These are phyloP conservation scores for Callocephalon fimbriatum DNA, from an alignment of 2,113 vertebrate species.

Conservation along the genomic window DNA sequence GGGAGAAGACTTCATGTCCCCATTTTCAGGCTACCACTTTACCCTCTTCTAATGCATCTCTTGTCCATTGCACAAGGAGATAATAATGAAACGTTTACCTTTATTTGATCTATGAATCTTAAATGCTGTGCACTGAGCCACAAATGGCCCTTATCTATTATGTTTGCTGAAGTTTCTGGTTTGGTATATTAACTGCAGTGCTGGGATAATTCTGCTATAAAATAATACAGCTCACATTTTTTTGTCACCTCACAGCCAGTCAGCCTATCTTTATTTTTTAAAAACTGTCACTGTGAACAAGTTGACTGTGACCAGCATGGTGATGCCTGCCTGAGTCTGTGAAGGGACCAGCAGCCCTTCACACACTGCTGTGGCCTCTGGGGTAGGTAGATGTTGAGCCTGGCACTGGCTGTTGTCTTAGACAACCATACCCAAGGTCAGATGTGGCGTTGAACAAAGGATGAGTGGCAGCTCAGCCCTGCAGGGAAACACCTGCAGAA, in stretches of 20 bases:
- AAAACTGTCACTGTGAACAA: neutral
- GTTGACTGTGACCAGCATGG: neutral
- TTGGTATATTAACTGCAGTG: neutral
- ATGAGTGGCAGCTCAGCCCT: neutral
- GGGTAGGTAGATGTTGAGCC: neutral
- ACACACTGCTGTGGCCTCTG: neutral
- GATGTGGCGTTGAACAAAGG: rapidly evolving
- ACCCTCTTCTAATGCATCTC: neutral
- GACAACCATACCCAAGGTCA: neutral
- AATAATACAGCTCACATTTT: neutral
- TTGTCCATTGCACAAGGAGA: neutral
- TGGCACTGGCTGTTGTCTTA: neutral
- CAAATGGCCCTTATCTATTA: neutral
- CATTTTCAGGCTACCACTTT: neutral
- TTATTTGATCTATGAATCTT: neutral
- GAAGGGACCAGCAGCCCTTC: neutral
- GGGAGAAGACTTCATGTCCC: neutral
- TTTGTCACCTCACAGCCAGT: neutral
- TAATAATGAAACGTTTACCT: neutral
- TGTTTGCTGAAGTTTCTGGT: neutral
- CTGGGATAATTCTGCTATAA: neutral
- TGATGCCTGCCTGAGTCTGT: neutral
- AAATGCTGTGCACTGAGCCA: neutral
- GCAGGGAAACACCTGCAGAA: neutral
- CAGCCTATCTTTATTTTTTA: neutral